A percentile compares a stretch with the other conserved stretches of the same genome.
Conservation (phyloP, 92 coral and sea anemone species). For the Bergia puertoricense region DNA sequence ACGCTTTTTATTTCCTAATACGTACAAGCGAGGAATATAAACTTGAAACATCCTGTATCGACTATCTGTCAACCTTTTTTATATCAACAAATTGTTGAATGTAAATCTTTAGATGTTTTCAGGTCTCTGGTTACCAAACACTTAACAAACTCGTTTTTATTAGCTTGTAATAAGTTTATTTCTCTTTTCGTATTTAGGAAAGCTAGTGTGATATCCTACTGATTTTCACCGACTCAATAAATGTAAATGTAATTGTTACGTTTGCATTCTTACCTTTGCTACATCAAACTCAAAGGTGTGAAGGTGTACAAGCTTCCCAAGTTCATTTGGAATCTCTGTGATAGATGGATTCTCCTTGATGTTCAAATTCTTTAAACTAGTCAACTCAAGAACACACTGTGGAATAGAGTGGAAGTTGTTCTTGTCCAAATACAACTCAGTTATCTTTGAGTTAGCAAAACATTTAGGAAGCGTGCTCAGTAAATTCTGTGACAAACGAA, state of each 20-base stretch:
- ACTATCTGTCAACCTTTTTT: too few species aligned
- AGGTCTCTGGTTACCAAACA: too few species aligned
- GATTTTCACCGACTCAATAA: too few species aligned
- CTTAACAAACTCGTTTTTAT: too few species aligned
- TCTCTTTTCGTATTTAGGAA: too few species aligned
- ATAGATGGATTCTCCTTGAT: constrained; percentile 56
- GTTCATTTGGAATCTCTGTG: constrained; percentile 47
- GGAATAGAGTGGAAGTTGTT: constrained; percentile 59
- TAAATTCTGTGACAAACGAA: constrained; percentile 55
- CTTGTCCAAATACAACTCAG: constrained; percentile 45
- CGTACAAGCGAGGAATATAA: too few species aligned
- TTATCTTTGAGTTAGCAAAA: constrained; percentile 50
- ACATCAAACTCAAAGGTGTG: constrained; percentile 49
- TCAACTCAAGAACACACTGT: constrained; percentile 51
- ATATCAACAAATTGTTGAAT: too few species aligned
- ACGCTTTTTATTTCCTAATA: too few species aligned
- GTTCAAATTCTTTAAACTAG: constrained; percentile 53
- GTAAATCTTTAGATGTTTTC: too few species aligned
- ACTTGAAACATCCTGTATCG: too few species aligned
- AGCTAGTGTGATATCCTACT: too few species aligned
- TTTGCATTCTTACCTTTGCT: constrained; percentile 31
- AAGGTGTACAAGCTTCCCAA: constrained; percentile 63
- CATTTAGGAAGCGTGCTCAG: constrained; percentile 50
- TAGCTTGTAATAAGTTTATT: too few species aligned
- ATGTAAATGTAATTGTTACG: background rate